These are phyloP conservation scores for Pinctada fucata DNA, from an alignment of 2,888 invertebrate genomes.

Conservation along the genomic window DNA sequence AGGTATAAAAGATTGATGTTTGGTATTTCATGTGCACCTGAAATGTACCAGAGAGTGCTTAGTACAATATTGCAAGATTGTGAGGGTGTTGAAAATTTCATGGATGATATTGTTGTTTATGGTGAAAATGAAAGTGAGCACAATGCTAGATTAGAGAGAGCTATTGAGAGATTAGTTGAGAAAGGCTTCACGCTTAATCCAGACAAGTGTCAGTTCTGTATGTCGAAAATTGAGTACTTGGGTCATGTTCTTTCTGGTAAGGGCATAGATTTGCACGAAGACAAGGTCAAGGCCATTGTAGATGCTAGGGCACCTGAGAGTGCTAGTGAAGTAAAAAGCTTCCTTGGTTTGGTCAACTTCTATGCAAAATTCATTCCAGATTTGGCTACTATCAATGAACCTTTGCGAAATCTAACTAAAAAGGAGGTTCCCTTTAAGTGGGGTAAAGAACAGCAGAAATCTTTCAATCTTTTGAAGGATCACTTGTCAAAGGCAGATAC, in stretches of 20 bases:
- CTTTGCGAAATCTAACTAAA: constrained; percentile 7
- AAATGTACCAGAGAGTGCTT: constrained; percentile 47
- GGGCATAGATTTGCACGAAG: constrained; percentile 30
- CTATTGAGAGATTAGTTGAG: constrained; percentile 5
- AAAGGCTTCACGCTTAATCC: constrained; percentile 41
- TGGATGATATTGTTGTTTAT: constrained; percentile 42
- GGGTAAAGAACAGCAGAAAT: neutral
- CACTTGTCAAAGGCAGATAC: constrained; percentile 7
- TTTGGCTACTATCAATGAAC: constrained; percentile 3
- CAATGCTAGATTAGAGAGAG: constrained; percentile 11
- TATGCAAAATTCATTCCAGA: constrained; percentile 11
- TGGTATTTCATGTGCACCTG: constrained; percentile 43
- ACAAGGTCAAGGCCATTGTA: constrained; percentile 23
- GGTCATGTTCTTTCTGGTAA: constrained; percentile 32
- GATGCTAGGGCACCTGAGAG: constrained; percentile 23
- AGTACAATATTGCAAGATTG: constrained; percentile 33
- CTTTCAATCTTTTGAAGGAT: constrained; percentile 13
- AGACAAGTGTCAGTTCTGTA: constrained; percentile 43
- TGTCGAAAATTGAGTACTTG: constrained; percentile 42
- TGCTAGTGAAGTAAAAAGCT: constrained; percentile 29
- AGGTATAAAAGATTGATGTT: constrained; percentile 44
- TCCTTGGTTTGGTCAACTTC: constrained; percentile 41
- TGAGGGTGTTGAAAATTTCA: constrained; percentile 40
- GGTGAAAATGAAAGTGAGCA: constrained; percentile 39
- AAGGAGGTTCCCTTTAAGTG: constrained; percentile 3